Base-by-base conservation (phyloP, 2,888 invertebrate species). In the Brachycybe producta region DNA sequence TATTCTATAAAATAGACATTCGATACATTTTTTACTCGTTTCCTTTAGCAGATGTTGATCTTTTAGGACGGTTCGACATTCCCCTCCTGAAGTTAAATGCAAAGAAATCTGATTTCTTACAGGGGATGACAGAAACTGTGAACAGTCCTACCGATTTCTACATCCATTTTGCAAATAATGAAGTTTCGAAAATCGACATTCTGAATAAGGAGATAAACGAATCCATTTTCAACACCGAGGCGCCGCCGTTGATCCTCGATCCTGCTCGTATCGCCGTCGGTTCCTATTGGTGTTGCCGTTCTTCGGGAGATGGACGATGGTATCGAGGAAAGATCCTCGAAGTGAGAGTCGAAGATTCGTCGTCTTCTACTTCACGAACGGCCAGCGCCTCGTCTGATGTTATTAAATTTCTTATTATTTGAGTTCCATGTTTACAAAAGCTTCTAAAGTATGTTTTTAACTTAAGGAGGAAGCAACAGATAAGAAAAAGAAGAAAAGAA, bases 311-410 rank as follows among this genome's bases (percentile, higher is more conserved):
- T 54, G 41, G 54, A 2, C 39, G 51, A 26, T 65, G 62, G 64
- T 65, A 64, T 49, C 59, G 67, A 45, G 65, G 61, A 5, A 58
- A 40, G 28, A 17, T 35, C 19, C 27, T 50, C n/a, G 24, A 46
- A 21, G 35, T 45, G 11, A 34, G 36, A 21, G 36, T 5, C 30
- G 21, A 7, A n/a, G n/a, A 32, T n/a, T 15, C 32, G 32, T n/a
- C n/a, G 32, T 32, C 11, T 32, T 11, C 11, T 11, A 11, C 11
- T 32, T 32, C n/a, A 32, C 11, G n/a, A n/a, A n/a, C n/a, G n/a
- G n/a, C n/a, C n/a, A n/a, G n/a, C n/a, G n/a, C n/a, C n/a, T 32
- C 11, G 32, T 32, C n/a, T 32, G 32, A 32, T 32, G 32, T 32
- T 32, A n/a, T 32, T 32, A n/a, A n/a, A n/a, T 39, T 39, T 11